These are phyloP conservation scores for Cremastobaeus sp. DNA, from an alignment of 2,888 invertebrate genomes.

Conservation along the genomic window DNA sequence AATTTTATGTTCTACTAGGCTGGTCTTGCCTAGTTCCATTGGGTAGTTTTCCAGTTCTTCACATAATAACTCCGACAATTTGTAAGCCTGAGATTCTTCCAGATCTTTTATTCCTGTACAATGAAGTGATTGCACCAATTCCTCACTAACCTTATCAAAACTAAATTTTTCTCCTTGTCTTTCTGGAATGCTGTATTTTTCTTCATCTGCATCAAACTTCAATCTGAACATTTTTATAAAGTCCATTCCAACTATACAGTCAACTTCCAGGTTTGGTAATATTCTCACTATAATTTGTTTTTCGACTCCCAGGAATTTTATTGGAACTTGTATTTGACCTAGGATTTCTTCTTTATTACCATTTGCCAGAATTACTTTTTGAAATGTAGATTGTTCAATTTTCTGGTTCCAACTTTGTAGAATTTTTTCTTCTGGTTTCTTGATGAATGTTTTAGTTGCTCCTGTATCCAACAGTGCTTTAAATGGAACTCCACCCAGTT, in stretches of 20 bases:
- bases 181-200: slow-evolving; percentile 3
- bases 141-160: neutral
- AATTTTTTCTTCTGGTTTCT: neutral
- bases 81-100: neutral
- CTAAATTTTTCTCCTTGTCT: neutral
- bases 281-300: neutral
- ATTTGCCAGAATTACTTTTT: neutral
- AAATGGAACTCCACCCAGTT: neutral
- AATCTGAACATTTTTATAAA: neutral
- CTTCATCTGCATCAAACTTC: neutral
- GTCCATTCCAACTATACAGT: slow-evolving; percentile 4
- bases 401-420: neutral
- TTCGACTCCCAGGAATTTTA: neutral
- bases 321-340: neutral
- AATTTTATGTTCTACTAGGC: slow-evolving; percentile 2
- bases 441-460: neutral
- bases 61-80: neutral
- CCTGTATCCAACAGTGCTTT: slow-evolving; percentile 9
- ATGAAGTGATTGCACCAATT: neutral
- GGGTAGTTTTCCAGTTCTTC: slow-evolving; percentile 6
- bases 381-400: neutral
- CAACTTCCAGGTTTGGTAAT: neutral
- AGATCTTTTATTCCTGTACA: neutral
- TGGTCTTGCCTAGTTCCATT: neutral
- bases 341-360: neutral